These are phyloP conservation scores for Peromyscus californicus DNA, from an alignment of 2,113 vertebrate genomes.

Conservation along the genomic window DNA sequence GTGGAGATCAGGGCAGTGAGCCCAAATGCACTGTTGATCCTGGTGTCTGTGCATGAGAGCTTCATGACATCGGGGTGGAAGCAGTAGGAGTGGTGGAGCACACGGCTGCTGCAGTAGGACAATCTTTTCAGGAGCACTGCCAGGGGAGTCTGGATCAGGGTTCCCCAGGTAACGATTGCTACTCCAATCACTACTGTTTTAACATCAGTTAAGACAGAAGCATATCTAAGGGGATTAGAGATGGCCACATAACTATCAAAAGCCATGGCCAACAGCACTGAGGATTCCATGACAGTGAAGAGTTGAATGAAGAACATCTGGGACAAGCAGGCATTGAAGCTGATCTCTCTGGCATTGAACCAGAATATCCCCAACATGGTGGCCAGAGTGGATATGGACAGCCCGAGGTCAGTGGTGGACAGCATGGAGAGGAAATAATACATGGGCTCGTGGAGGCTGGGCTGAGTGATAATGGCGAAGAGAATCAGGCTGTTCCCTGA, in stretches of 20 bases:
- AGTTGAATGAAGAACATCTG: slow-evolving; percentile 79
- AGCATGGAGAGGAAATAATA: too few species aligned
- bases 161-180: not conserved
- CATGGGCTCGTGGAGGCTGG: too few species aligned
- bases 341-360: slow-evolving; percentile 70
- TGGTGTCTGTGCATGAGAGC: slow-evolving; percentile 74
- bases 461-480: slow-evolving; percentile 58
- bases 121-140: slow-evolving; percentile 66
- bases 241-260: slow-evolving; percentile 78
- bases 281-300: slow-evolving; percentile 73
- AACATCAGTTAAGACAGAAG: slow-evolving; percentile 62
- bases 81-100: slow-evolving; percentile 75
- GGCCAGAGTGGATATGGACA: too few species aligned
- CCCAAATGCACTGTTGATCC: slow-evolving; percentile 70
- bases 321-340: slow-evolving; percentile 69
- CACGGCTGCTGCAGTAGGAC: slow-evolving; percentile 32
- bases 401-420: too few species aligned
- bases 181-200: slow-evolving; percentile 51
- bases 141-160: slow-evolving; percentile 22
- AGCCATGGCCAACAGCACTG: slow-evolving; percentile 70
- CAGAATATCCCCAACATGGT: too few species aligned
- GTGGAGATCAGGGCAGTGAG: slow-evolving; percentile 70
- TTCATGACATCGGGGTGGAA: slow-evolving; percentile 79
- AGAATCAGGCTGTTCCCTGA: slow-evolving; percentile 76
- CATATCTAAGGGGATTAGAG: slow-evolving; percentile 71